Percentiles rank a stretch among this genome's conserved stretches.
Conservation (phyloP, 1,140 invertebrate species). For the Archivesica marissinica region DNA sequence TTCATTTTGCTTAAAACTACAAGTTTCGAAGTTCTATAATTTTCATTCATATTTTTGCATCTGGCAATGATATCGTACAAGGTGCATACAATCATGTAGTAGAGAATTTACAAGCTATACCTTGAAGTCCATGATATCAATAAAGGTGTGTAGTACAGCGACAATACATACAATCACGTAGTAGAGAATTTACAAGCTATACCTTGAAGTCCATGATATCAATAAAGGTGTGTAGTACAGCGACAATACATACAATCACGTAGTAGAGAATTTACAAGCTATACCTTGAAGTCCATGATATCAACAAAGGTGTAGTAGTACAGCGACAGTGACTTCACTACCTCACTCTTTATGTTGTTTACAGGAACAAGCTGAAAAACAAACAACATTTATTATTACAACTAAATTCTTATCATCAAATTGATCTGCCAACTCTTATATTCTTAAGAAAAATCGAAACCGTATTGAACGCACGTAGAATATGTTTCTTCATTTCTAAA, state of each 20-base stretch:
- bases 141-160: slow-evolving; percentile 98
- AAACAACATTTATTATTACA: too few relatives aligned
- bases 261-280: neutral
- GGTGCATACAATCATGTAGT: neutral
- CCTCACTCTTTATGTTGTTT: slow-evolving; percentile 89
- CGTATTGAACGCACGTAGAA: too few relatives aligned
- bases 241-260: slow-evolving; percentile 88
- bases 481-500: too few relatives aligned
- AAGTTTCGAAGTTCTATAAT: too few relatives aligned
- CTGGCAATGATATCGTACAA: too few relatives aligned
- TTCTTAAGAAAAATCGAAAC: too few relatives aligned
- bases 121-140: too few relatives aligned
- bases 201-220: slow-evolving; percentile 98
- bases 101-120: slow-evolving; percentile 66
- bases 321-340: slow-evolving; percentile 97
- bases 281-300: slow-evolving; percentile 96
- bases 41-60: too few relatives aligned
- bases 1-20: too few relatives aligned
- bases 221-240: slow-evolving; percentile 99
- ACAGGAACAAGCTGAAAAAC: slow-evolving; percentile 74
- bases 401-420: too few relatives aligned
- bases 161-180: slow-evolving; percentile 86
- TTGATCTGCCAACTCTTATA: too few relatives aligned
- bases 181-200: slow-evolving; percentile 5
- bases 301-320: slow-evolving; percentile 99